phyloP scores from a whole-genome alignment of 2,113 vertebrate genomes.

The Noctilio leporinus region DNA sequence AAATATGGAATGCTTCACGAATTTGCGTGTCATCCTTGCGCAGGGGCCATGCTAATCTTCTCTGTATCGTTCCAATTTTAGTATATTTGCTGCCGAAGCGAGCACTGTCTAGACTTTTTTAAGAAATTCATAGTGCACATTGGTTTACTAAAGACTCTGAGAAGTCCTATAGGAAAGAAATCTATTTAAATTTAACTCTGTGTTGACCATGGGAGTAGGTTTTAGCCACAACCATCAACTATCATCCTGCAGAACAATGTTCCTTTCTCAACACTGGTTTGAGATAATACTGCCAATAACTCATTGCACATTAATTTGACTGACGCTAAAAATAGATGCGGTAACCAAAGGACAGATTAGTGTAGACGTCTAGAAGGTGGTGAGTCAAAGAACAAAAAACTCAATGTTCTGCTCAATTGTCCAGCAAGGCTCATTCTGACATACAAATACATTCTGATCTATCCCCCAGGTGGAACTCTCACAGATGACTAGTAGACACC shows the following conservation, averaged over 20 bases:
- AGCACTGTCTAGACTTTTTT: neutral
- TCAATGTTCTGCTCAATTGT: neutral
- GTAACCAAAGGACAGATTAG: constrained; percentile 35
- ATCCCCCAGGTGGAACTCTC: neutral
- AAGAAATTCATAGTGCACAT: neutral
- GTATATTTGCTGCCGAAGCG: too few species aligned
- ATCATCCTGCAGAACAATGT: neutral
- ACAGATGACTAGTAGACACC: neutral
- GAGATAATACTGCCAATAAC: neutral
- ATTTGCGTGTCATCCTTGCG: too few species aligned
- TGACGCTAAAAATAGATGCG: constrained; percentile 3
- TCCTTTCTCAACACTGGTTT: constrained; percentile 38
- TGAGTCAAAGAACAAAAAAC: constrained; percentile 18
- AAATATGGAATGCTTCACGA: too few species aligned
- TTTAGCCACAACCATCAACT: constrained; percentile 27
- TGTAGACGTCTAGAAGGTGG: neutral
- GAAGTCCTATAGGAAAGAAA: constrained; percentile 4
- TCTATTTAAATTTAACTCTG: neutral
- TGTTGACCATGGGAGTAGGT: neutral
- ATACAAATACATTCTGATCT: neutral
- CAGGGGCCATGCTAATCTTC: too few species aligned
- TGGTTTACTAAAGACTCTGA: neutral
- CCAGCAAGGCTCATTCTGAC: neutral
- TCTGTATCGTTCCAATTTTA: too few species aligned
- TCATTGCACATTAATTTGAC: neutral